phyloP scores from a whole-genome alignment of 2,113 vertebrate species.

The Polypterus senegalus region DNA sequence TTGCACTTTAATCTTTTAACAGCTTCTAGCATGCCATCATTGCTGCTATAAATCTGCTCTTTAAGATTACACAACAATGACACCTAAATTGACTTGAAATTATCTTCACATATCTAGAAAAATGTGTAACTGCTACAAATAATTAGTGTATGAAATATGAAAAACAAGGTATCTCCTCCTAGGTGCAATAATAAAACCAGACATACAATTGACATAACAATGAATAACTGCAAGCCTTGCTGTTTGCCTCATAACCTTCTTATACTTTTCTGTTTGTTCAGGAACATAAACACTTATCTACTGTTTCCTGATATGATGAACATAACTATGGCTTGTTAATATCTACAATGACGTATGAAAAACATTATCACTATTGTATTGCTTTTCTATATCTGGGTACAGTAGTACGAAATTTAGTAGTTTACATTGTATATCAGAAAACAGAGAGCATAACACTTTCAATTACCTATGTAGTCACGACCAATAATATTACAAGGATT shows the following conservation, averaged over 20 bases:
- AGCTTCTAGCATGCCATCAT: conserved; percentile 10
- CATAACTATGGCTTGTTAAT: not conserved
- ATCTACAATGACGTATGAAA: too few species aligned
- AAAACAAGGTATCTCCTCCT: not conserved
- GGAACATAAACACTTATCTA: not conserved
- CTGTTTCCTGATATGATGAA: not conserved
- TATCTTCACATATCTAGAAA: not conserved
- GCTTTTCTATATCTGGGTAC: too few species aligned
- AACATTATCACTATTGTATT: too few species aligned
- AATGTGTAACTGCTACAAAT: not conserved
- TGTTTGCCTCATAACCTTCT: conserved; percentile 1
- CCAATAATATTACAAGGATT: too few species aligned
- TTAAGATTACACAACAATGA: conserved; percentile 10
- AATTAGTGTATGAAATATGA: not conserved
- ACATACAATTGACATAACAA: not conserved
- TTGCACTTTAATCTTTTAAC: not conserved
- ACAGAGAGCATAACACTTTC: too few species aligned
- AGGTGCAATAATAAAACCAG: not conserved
- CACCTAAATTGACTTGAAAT: not conserved
- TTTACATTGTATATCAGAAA: too few species aligned
- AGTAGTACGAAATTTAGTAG: too few species aligned
- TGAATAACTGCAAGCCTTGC: not conserved
- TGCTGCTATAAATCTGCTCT: conserved; percentile 13
- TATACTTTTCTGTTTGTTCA: not conserved
- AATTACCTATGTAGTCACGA: too few species aligned